Evolutionary conservation across 2,888 invertebrate species (phyloP).

Genomic region (Shargacucullia verbasci): DNA sequence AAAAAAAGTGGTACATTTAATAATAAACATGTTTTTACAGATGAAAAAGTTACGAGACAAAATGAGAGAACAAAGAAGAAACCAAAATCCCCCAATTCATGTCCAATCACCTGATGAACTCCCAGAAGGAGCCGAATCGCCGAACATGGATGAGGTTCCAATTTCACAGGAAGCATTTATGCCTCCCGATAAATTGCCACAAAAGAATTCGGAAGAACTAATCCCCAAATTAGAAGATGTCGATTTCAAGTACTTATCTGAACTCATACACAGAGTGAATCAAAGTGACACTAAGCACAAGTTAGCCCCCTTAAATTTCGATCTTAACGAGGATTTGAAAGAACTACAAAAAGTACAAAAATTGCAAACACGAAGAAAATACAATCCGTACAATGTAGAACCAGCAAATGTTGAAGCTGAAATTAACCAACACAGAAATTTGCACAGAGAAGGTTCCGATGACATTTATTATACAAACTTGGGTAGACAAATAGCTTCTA

Average conservation of each 20-base stretch:
- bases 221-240: conserved; percentile 62
- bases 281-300: conserved; percentile 58
- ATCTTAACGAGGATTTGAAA: conserved; percentile 22
- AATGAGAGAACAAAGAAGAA: conserved; percentile 51
- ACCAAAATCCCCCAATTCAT: conserved; percentile 38
- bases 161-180: conserved; percentile 28
- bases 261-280: conserved; percentile 77
- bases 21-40: conserved; percentile 47
- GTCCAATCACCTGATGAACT: conserved; percentile 31
- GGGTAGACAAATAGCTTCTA: conserved; percentile 80
- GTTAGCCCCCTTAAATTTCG: conserved; percentile 12
- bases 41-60: conserved; percentile 61
- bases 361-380: conserved; percentile 50
- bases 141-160: conserved; percentile 40
- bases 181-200: conserved; percentile 24
- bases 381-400: conserved; percentile 7
- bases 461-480: conserved; percentile 76
- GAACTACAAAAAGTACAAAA: conserved; percentile 36
- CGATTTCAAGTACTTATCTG: conserved; percentile 79
- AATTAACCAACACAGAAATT: conserved; percentile 26
- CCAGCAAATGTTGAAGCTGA: conserved; percentile 9
- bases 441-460: conserved; percentile 56
- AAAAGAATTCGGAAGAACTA: conserved; percentile 33
- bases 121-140: conserved; percentile 39
- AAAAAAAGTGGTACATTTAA: not conserved